phyloP scores from a whole-genome alignment of 2,888 invertebrate genomes.

The Clepsis dumicolana region DNA sequence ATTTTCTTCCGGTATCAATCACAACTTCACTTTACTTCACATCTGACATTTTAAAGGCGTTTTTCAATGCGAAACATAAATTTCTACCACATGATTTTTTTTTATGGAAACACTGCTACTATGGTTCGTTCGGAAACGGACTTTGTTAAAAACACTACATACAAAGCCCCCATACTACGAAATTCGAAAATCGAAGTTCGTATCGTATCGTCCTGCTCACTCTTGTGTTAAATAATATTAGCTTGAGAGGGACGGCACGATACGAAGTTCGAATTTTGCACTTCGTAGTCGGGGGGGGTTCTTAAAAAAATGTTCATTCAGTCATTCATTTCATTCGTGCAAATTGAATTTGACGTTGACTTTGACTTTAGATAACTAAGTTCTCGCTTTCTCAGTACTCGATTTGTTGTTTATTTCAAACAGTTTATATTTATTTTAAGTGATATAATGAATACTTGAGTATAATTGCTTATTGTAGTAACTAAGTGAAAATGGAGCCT shows the following conservation, averaged over 20 bases:
- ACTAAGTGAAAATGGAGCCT: constrained; percentile 11
- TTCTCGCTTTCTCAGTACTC: background rate
- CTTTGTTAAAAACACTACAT: background rate
- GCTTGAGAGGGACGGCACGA: too few species aligned
- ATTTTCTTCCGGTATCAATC: background rate
- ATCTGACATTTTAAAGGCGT: background rate
- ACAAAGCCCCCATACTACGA: too few species aligned
- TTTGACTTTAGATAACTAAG: too few species aligned
- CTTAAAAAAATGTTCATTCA: too few species aligned
- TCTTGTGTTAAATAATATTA: too few species aligned
- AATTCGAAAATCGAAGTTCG: too few species aligned
- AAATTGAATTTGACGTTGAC: too few species aligned
- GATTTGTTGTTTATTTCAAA: background rate
- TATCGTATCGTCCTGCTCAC: too few species aligned
- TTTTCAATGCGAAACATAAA: background rate
- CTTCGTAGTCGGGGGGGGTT: too few species aligned
- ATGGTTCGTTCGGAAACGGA: background rate
- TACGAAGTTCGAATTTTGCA: too few species aligned
- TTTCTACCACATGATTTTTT: background rate
- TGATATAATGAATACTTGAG: background rate
- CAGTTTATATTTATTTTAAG: background rate
- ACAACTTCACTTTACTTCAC: background rate
- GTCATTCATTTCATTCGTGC: too few species aligned
- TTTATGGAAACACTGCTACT: background rate
- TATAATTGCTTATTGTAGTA: background rate